These are phyloP conservation scores for Phaethon lepturus DNA, from an alignment of 2,113 vertebrate species.

Conservation along the genomic window DNA sequence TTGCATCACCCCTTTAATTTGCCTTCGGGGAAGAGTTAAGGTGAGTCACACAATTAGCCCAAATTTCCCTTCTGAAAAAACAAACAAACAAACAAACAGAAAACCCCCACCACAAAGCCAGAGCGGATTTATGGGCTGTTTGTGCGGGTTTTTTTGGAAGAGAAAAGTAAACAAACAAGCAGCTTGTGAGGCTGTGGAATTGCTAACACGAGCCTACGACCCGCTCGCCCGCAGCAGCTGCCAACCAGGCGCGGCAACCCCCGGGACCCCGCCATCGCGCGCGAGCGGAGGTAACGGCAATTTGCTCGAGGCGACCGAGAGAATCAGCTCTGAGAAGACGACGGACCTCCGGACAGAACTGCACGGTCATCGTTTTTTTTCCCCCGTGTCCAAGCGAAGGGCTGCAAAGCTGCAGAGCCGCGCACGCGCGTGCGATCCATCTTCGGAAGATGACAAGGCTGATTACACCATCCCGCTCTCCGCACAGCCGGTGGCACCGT, in stretches of 20 bases:
- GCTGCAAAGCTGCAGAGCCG: not conserved
- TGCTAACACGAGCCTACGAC: not conserved
- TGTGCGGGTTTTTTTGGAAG: not conserved
- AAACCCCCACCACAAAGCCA: not conserved
- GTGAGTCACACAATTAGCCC: not conserved
- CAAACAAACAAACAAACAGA: no score
- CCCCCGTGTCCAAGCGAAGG: not conserved
- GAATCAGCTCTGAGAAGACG: not conserved
- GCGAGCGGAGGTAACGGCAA: not conserved
- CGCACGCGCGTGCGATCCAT: fast-evolving
- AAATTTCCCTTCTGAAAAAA: not conserved
- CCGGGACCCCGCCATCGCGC: fast-evolving
- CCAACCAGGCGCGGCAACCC: not conserved
- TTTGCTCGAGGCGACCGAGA: not conserved
- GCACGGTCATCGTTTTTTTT: not conserved
- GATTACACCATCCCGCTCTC: not conserved
- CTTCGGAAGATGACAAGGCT: not conserved
- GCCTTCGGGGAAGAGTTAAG: not conserved
- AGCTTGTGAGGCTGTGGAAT: not conserved
- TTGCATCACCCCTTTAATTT: not conserved
- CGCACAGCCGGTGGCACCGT: not conserved
- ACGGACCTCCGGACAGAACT: no score
- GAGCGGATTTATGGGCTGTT: not conserved
- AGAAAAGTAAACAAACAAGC: not conserved
- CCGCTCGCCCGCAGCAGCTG: not conserved